Conservation (phyloP, 2,113 vertebrate species). For the Lophura nycthemera region DNA sequence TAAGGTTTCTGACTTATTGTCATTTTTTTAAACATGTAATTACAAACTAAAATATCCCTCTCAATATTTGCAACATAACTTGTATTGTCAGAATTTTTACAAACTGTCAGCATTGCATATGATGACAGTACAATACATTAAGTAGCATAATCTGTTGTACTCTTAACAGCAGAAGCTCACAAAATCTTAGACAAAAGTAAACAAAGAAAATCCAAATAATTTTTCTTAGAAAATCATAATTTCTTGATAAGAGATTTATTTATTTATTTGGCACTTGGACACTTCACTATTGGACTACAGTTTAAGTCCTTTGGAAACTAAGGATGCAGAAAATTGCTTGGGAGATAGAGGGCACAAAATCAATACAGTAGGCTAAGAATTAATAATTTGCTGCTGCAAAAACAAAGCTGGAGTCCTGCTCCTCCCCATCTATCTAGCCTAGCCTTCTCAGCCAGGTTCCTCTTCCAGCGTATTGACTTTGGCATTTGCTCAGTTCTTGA, state of each 20-base stretch:
- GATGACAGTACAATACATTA: background rate
- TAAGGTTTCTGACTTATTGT: no score
- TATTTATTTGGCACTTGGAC: background rate
- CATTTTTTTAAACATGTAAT: background rate
- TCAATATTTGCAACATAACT: background rate
- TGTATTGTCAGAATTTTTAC: background rate
- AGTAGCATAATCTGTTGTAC: background rate
- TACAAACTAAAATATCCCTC: background rate
- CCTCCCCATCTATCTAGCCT: background rate
- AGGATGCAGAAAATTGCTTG: background rate
- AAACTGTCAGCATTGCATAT: background rate
- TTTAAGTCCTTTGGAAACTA: background rate
- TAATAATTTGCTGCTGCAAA: background rate
- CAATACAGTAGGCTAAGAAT: background rate
- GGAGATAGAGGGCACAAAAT: background rate
- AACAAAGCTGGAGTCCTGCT: background rate
- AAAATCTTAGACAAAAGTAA: background rate
- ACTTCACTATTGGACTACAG: background rate
- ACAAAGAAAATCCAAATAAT: rapidly evolving
- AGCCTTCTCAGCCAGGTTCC: background rate
- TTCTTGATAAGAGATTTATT: background rate
- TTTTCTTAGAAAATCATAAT: background rate
- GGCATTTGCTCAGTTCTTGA: background rate
- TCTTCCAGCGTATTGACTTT: background rate
- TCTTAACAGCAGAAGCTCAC: background rate